Evolutionary conservation across 2,113 vertebrate genomes (phyloP).

Genomic region (Leucopsar rothschildi): DNA sequence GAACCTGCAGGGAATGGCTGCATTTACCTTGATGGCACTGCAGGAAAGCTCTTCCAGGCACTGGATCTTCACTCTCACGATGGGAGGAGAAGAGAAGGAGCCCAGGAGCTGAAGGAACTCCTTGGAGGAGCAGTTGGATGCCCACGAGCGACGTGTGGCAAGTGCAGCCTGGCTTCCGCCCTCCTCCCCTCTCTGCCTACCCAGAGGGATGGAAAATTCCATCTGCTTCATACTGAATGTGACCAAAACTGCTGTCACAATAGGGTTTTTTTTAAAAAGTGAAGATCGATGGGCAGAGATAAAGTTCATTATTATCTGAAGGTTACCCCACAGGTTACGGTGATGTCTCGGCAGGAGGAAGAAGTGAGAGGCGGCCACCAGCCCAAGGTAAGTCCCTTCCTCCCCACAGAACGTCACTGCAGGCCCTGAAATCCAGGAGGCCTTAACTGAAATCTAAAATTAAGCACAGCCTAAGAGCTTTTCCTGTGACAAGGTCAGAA

Average conservation of each 20-base stretch:
- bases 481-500: background rate
- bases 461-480: background rate
- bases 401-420: background rate
- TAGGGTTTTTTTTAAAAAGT: background rate
- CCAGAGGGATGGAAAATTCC: constrained; percentile 59
- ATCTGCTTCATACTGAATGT: constrained; percentile 6
- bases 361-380: background rate
- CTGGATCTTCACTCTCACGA: background rate
- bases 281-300: constrained; percentile 8
- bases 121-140: background rate
- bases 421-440: background rate
- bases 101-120: background rate
- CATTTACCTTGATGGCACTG: background rate
- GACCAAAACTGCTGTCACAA: constrained; percentile 17
- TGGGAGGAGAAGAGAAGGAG: background rate
- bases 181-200: constrained; percentile 1
- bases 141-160: fast-evolving
- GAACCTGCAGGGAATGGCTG: background rate
- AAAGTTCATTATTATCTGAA: constrained; percentile 28
- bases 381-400: constrained; percentile 6
- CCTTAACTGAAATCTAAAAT: background rate
- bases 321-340: background rate
- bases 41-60: background rate
- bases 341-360: background rate
- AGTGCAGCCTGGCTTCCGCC: background rate